Evolutionary conservation across 2,888 invertebrate species (phyloP), one percentile per base, ranked within the genome.

Genomic region (Silvanus unidentatus): DNA sequence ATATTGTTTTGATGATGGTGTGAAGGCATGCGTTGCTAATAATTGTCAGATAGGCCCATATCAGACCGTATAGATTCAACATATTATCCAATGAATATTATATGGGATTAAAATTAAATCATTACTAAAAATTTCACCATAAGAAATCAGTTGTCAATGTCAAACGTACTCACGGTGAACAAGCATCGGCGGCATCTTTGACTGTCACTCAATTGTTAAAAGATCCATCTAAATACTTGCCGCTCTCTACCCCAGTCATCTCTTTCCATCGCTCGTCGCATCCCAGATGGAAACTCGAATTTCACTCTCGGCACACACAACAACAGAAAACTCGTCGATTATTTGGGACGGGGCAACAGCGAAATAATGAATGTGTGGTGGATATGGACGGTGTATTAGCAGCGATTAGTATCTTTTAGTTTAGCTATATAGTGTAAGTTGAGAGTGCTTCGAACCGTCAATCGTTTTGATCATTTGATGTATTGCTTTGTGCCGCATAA

Each of bases 121-220:
- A 57, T 59, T 59, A 58, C 56, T 55, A 60, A 62, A 58, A 60
- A 59, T 58, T 57, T 57, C 55, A 58, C 55, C 61, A 55, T 59
- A 54, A 58, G 55, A 58, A 59, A 58, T 59, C 59, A 55, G 54
- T 52, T 54, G 59, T 59, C 59, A 57, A 54, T 56, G 59, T 59
- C 59, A 57, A 47, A 50, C 54, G 48, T 53, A 54, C 59, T 58
- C 58, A 57, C 55, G 55, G 56, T 50, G 58, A 60, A 56, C 58
- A 57, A 55, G 22, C 39, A 52, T 42, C 45, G 60, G 61, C 63
- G 63, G 63, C 60, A 43, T 37, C 63, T 64, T 64, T 64, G 62
- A 62, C 52, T 60, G 62, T 64, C 63, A 64, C 56, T 64, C 63
- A 64, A 64, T 62, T 61, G 63, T 62, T 64, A 62, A 64, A 62